Conservation (phyloP, 2,888 invertebrate genomes). For the Eustalomyia histrio region DNA sequence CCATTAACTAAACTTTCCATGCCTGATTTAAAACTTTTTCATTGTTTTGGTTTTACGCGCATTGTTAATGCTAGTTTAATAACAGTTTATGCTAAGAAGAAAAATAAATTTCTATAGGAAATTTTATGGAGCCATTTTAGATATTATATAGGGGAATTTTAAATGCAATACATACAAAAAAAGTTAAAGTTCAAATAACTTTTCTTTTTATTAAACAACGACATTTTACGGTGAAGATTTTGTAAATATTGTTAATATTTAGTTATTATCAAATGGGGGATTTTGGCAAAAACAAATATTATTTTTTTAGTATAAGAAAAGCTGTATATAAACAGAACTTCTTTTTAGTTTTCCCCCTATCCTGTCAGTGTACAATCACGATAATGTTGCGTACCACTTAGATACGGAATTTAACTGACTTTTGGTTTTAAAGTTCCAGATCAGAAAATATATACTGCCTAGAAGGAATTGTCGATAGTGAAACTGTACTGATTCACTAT, state of each 20-base stretch:
- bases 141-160: background rate
- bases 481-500: no score
- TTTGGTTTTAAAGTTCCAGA: no score
- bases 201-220: constrained; percentile 3
- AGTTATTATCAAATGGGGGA: background rate
- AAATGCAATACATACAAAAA: background rate
- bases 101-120: background rate
- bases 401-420: no score
- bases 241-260: background rate
- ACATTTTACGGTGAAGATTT: constrained; percentile 8
- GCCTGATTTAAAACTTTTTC: background rate
- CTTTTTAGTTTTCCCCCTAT: no score
- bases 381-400: no score
- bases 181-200: constrained; percentile 35
- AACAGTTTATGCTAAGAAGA: constrained; percentile 1
- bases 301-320: background rate
- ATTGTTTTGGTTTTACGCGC: background rate
- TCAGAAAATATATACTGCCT: no score
- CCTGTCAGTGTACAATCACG: no score
- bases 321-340: background rate
- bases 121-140: background rate
- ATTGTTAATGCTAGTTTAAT: constrained; percentile 33
- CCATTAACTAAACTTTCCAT: background rate
- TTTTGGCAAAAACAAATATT: background rate
- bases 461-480: no score